Evolutionary conservation across 2,888 invertebrate genomes (phyloP).

Genomic region (Euclidia mi): DNA sequence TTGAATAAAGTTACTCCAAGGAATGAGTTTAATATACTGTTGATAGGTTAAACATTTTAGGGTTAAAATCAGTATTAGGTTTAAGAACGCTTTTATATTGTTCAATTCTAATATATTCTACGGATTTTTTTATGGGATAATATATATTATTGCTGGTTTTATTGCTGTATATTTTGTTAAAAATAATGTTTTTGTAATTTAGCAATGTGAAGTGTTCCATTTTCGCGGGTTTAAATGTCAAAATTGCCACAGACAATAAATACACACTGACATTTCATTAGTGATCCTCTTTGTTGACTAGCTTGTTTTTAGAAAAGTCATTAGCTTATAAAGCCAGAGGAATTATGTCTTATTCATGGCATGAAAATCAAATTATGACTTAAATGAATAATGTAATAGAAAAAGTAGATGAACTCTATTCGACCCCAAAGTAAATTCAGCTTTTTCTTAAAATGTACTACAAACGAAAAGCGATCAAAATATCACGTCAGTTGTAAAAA

Average conservation of each 20-base stretch:
- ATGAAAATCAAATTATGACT: too few relatives aligned
- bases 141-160: slow-evolving; percentile 30
- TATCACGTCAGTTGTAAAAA: too few relatives aligned
- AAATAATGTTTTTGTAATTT: neutral
- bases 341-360: slow-evolving; percentile 32
- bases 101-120: slow-evolving; percentile 24
- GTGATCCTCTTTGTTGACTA: slow-evolving; percentile 23
- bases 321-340: slow-evolving; percentile 49
- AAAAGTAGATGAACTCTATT: too few relatives aligned
- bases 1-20: slow-evolving; percentile 39
- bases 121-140: slow-evolving; percentile 21
- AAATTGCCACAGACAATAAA: slow-evolving; percentile 43
- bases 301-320: slow-evolving; percentile 17
- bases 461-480: too few relatives aligned
- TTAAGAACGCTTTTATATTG: slow-evolving; percentile 49
- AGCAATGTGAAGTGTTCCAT: slow-evolving; percentile 11
- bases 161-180: slow-evolving; percentile 20
- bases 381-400: too few relatives aligned
- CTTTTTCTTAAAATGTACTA: too few relatives aligned
- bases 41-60: slow-evolving; percentile 48
- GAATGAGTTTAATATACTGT: slow-evolving; percentile 49
- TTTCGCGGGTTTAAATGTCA: slow-evolving; percentile 32
- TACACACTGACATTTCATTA: slow-evolving; percentile 20
- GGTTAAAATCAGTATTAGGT: slow-evolving; percentile 52
- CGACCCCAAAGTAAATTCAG: too few relatives aligned